Conservation (phyloP, 2,797 vertebrate genomes). For the Triplophysa yarkandensis region DNA sequence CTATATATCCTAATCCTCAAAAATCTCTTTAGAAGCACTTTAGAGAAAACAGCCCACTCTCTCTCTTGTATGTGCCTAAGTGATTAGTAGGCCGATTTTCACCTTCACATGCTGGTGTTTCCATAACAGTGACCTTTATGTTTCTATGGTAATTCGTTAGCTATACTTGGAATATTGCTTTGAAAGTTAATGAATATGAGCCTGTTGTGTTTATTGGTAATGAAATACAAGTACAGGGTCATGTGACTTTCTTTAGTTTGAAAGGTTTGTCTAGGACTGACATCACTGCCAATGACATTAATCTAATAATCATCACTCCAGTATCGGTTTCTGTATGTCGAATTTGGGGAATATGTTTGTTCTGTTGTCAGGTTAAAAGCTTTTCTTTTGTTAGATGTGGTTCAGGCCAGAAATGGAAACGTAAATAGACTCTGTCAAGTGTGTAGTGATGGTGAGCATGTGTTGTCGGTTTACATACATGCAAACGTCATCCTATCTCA, state of each 20-base stretch:
- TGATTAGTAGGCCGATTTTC: constrained; percentile 21
- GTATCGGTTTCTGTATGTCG: background rate
- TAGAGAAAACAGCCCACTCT: constrained; percentile 44
- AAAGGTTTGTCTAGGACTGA: constrained; percentile 18
- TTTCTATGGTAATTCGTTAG: constrained; percentile 16
- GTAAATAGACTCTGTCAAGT: background rate
- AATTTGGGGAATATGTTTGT: background rate
- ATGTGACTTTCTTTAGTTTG: background rate
- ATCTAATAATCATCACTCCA: background rate
- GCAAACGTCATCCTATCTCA: constrained; percentile 8
- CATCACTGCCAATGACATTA: background rate
- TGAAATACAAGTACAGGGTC: background rate
- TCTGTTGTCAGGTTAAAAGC: constrained; percentile 13
- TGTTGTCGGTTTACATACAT: background rate
- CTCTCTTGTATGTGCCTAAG: background rate
- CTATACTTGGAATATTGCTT: constrained; percentile 1
- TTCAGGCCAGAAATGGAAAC: background rate
- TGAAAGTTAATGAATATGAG: constrained; percentile 24
- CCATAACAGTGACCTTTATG: constrained; percentile 24
- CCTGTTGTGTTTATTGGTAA: background rate
- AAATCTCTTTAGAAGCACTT: constrained; percentile 29
- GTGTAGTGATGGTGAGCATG: background rate
- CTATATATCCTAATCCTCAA: background rate
- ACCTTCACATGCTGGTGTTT: constrained; percentile 20
- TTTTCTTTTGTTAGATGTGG: background rate